Evolutionary conservation across 2,797 vertebrate species (phyloP).

Genomic region (Lepus oiostolus): DNA sequence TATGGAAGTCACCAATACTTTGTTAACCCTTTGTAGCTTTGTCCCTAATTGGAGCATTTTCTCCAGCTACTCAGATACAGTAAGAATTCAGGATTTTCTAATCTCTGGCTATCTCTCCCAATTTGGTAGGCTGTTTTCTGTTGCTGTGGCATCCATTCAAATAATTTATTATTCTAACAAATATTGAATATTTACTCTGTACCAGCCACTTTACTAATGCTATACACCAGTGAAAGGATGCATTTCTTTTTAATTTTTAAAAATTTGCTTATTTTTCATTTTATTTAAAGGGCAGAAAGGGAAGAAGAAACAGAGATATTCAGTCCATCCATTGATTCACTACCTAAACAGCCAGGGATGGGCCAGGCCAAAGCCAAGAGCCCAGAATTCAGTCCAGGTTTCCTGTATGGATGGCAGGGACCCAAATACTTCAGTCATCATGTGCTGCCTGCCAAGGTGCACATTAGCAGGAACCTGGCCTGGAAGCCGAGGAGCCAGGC

Average conservation of each 20-base stretch:
- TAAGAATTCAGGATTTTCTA: background rate
- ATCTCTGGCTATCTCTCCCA: background rate
- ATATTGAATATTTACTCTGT: background rate
- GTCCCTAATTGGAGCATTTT: background rate
- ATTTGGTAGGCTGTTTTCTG: background rate
- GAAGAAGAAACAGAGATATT: too few species aligned
- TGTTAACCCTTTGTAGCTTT: conserved; percentile 8
- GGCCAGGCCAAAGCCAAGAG: too few species aligned
- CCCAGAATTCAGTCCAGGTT: too few species aligned
- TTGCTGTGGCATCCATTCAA: background rate
- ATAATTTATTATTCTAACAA: background rate
- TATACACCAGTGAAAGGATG: background rate
- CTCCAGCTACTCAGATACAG: background rate
- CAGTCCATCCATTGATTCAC: too few species aligned
- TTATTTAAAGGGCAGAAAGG: too few species aligned
- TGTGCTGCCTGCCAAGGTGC: too few species aligned
- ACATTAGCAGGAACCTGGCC: too few species aligned
- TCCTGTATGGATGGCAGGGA: too few species aligned
- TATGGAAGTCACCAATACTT: conserved; percentile 8
- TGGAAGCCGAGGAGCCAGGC: too few species aligned
- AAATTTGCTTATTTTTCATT: too few species aligned
- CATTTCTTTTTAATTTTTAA: background rate
- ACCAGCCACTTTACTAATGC: background rate
- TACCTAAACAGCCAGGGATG: too few species aligned
- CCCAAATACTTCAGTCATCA: too few species aligned